Percentiles rank a stretch among this genome's conserved stretches.
Conservation (phyloP, 92 coral and sea anemone genomes). For the Porites rus region DNA sequence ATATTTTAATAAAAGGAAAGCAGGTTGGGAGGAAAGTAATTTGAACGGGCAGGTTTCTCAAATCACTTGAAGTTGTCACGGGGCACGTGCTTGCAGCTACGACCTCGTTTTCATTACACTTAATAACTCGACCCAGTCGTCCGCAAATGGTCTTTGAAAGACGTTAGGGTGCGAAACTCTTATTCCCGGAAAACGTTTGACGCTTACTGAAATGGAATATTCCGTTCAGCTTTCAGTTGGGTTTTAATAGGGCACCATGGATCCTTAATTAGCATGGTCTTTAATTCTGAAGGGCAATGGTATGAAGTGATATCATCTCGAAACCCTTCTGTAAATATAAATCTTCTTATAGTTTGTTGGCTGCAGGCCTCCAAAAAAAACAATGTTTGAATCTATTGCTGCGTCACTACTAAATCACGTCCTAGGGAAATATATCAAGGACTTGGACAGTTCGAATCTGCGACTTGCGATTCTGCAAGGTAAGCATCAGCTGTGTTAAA, state of each 20-base stretch:
- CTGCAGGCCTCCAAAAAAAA: neutral
- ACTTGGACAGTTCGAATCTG: conserved; percentile 86
- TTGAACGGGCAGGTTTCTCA: too few relatives aligned
- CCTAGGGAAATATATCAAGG: conserved; percentile 94
- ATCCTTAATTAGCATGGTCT: too few relatives aligned
- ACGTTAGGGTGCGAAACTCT: neutral
- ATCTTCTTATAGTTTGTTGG: neutral
- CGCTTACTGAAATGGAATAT: neutral
- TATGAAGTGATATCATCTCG: neutral
- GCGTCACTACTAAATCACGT: conserved; percentile 84
- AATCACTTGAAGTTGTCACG: too few relatives aligned
- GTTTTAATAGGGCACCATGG: neutral
- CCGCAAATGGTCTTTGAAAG: too few relatives aligned
- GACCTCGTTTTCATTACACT: neutral
- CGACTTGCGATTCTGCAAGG: conserved; percentile 85
- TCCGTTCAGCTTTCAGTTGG: neutral
- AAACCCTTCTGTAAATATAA: neutral
- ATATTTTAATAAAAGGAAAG: too few relatives aligned
- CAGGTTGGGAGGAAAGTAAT: too few relatives aligned
- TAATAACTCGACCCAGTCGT: neutral
- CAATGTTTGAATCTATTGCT: conserved; percentile 81
- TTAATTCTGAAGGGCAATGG: neutral
- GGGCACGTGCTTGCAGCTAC: neutral
- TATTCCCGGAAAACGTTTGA: neutral
- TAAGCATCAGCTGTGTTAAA: conserved; percentile 29